Evolutionary conservation across 2,113 vertebrate species (phyloP), one percentile per base, ranked within the genome.

Genomic region (Panthera leo): DNA sequence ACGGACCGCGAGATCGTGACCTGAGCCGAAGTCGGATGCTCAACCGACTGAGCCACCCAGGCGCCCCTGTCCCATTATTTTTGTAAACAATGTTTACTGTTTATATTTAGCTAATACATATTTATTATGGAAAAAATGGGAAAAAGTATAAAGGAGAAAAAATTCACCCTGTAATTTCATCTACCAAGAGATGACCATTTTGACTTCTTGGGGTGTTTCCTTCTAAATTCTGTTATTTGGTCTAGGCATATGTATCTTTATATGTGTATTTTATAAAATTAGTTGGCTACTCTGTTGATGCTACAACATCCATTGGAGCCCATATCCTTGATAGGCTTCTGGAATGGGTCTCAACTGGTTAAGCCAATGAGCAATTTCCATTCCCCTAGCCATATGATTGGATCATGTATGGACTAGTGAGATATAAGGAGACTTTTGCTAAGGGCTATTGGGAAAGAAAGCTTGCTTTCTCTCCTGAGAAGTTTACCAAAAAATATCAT

Each of bases 101-200:
- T 79, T 95, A n/a, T 65, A 48, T 92, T 83, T 95, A 89, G 63
- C 19, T 92, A 58, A 94, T 79, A 55, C 16, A 34, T 16, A 70
- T n/a, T 78, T 55, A 73, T 63, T 85, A 71, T 42, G 93, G 89
- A 73, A 94, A 94, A 88, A 27, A 70, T 3, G 84, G 87, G 78
- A 71, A 83, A 85, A 86, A 45, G 58, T 48, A 25, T 73, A 82
- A 89, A 92, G 63, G 18, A 96, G 91, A 51, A 39, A 95, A 91
- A 31, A 53, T 55, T 91, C 71, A 82, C 42, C 29, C 45, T 89
- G 42, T 92, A 85, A 71, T 95, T 79, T 95, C 25, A 86, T 61
- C 39, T 29, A 84, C 21, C 42, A 90, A 86, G 31, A 95, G 48
- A 75, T 31, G 78, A 87, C 4, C 29, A 19, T 89, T 84, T 91